These are phyloP conservation scores for Mungos mungo DNA, from an alignment of 2,113 vertebrate species.

Conservation along the genomic window DNA sequence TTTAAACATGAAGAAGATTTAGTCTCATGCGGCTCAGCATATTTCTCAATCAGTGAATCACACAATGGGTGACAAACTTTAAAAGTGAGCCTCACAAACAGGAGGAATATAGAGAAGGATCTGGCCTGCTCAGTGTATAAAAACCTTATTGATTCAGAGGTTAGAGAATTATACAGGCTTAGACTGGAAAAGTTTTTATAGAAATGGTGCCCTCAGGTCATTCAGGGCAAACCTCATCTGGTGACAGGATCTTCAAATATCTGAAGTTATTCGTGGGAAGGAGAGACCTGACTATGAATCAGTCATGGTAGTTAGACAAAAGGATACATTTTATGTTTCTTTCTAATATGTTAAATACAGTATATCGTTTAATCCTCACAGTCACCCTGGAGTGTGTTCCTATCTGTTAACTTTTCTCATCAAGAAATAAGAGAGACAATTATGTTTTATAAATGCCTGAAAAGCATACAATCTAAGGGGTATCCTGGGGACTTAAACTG, in stretches of 20 bases:
- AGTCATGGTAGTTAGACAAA: neutral
- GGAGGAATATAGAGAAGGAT: neutral
- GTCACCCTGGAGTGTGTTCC: no score
- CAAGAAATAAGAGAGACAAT: no score
- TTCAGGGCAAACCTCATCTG: neutral
- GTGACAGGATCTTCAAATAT: neutral
- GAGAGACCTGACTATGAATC: neutral
- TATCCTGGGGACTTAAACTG: no score
- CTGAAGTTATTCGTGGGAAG: neutral
- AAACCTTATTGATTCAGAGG: neutral
- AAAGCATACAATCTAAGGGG: no score
- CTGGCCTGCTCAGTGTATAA: neutral
- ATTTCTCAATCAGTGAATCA: no score
- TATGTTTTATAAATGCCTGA: no score
- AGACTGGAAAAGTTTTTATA: neutral
- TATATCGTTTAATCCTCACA: no score
- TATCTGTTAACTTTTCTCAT: no score
- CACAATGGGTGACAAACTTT: no score
- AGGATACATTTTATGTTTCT: neutral
- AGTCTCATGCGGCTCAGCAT: no score
- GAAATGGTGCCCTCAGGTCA: neutral
- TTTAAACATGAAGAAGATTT: no score
- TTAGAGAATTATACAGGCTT: neutral
- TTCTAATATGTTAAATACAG: no score
- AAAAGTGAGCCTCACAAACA: neutral